Evolutionary conservation across 2,888 invertebrate genomes (phyloP), one percentile per base, ranked within the genome.

Genomic region (Aromia moschata): DNA sequence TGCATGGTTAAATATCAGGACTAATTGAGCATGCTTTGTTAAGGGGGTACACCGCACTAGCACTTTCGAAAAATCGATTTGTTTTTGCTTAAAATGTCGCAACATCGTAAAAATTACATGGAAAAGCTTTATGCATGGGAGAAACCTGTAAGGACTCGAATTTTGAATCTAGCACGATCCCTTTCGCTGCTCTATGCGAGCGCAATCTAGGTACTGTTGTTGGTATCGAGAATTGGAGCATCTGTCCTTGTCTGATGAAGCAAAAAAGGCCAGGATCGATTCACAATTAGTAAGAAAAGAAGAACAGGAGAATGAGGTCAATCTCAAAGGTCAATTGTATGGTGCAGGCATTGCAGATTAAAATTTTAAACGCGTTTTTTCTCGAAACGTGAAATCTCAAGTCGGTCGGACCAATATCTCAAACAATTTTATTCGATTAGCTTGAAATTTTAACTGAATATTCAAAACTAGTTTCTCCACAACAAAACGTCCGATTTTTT

Each of bases 261-360:
- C n/a, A n/a, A n/a, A n/a, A n/a, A n/a, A n/a, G n/a, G n/a, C n/a
- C n/a, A n/a, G n/a, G n/a, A n/a, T n/a, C n/a, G n/a, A n/a, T n/a
- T n/a, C n/a, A n/a, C n/a, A n/a, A n/a, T n/a, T n/a, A n/a, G n/a
- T n/a, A n/a, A n/a, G n/a, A n/a, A n/a, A n/a, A n/a, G n/a, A n/a
- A n/a, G n/a, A n/a, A n/a, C n/a, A n/a, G n/a, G n/a, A n/a, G n/a
- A n/a, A n/a, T n/a, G n/a, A n/a, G n/a, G n/a, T n/a, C n/a, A n/a
- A n/a, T n/a, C n/a, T n/a, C n/a, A n/a, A n/a, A n/a, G n/a, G n/a
- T n/a, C n/a, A n/a, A n/a, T n/a, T n/a, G n/a, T n/a, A n/a, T n/a
- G n/a, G n/a, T n/a, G n/a, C n/a, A n/a, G n/a, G 43, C 12, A 37
- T 56, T 17, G 43, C n/a, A 17, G 16, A 43, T 43, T 17, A 16